A percentile compares a stretch with the other conserved stretches of the same genome.
Evolutionary conservation across 2,888 invertebrate genomes (phyloP).

Genomic region (Andrena minutula): DNA sequence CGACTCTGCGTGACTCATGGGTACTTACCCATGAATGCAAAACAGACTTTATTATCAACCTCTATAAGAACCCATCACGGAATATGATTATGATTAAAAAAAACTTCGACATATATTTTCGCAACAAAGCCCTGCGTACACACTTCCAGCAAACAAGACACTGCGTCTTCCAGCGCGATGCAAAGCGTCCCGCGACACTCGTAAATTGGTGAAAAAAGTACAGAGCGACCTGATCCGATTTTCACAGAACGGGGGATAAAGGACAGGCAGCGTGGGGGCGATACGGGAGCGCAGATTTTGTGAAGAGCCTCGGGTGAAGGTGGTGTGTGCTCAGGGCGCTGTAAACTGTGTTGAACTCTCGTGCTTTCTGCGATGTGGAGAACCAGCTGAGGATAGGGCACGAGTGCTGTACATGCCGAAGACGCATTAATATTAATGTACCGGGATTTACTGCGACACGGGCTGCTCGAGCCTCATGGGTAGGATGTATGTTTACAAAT

Average conservation of each 20-base stretch:
- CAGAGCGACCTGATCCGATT: conserved; percentile 14
- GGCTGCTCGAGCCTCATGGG: conserved; percentile 67
- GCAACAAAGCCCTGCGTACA: neutral
- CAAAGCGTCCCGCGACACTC: neutral
- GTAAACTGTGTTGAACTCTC: conserved; percentile 73
- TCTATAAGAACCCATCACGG: no score
- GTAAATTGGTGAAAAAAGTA: neutral
- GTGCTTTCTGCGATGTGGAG: conserved; percentile 61
- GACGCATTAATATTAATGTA: conserved; percentile 83
- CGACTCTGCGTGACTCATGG: no score
- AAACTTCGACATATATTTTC: neutral
- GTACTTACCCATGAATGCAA: no score
- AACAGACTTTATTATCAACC: no score
- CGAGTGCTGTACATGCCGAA: conserved; percentile 76
- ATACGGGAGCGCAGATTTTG: conserved; percentile 50
- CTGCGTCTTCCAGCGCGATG: neutral
- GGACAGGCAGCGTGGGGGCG: neutral
- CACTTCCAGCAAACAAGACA: neutral
- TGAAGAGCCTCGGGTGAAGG: conserved; percentile 58
- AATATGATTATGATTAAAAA: no score
- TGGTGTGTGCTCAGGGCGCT: conserved; percentile 68
- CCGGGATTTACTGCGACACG: conserved; percentile 80
- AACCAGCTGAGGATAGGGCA: conserved; percentile 54
- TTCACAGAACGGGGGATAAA: neutral
- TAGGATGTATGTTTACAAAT: conserved; percentile 77